phyloP scores from a whole-genome alignment of 2,888 invertebrate genomes.

The Caenorhabditis doughertyi region DNA sequence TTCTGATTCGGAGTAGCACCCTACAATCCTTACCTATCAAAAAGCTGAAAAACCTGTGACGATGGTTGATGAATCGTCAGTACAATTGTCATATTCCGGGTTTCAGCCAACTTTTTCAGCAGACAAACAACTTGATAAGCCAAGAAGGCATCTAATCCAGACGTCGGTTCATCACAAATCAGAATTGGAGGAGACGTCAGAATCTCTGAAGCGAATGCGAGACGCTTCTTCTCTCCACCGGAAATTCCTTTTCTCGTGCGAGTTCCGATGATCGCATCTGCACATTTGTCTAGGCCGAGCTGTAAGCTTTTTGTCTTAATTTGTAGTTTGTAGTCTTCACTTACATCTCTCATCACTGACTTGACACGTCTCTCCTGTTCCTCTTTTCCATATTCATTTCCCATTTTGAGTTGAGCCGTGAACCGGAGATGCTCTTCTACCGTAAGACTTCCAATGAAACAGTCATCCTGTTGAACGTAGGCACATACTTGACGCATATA shows the following conservation, averaged over 20 bases:
- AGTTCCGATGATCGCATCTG: constrained; percentile 89
- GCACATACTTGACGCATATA: constrained; percentile 86
- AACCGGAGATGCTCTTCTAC: constrained; percentile 92
- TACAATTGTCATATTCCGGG: constrained; percentile 91
- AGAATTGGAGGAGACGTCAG: constrained; percentile 85
- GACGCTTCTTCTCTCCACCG: constrained; percentile 93
- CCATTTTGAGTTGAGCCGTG: constrained; percentile 91
- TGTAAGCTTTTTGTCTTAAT: not conserved
- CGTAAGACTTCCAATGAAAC: constrained; percentile 91
- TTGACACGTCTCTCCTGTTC: constrained; percentile 88
- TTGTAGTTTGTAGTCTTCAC: not conserved
- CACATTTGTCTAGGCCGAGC: constrained; percentile 86
- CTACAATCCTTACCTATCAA: constrained; percentile 86
- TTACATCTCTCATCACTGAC: constrained; percentile 85
- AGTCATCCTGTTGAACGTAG: constrained; percentile 93
- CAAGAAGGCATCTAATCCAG: constrained; percentile 84
- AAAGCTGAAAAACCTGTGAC: constrained; percentile 91
- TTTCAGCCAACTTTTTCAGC: constrained; percentile 83
- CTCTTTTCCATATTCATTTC: constrained; percentile 86
- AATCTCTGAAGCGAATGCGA: constrained; percentile 92
- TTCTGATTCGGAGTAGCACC: too few relatives aligned
- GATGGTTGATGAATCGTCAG: constrained; percentile 97
- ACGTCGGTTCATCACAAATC: constrained; percentile 85
- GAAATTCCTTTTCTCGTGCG: constrained; percentile 90
- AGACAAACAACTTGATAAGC: constrained; percentile 76